Conservation (phyloP, 2,888 invertebrate species). For the Tupiocoris notatus region DNA sequence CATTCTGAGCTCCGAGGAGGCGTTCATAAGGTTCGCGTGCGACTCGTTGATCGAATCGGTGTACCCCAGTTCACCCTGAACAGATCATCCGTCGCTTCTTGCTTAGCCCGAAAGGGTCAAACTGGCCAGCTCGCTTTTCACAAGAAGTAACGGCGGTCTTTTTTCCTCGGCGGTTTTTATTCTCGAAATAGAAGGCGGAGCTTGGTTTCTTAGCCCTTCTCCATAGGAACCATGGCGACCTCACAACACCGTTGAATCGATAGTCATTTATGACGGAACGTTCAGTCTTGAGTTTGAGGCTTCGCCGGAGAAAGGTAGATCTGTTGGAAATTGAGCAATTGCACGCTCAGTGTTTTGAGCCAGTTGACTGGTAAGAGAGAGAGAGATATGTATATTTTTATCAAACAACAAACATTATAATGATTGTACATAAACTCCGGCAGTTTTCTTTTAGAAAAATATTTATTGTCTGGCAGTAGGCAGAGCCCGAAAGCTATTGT, state of each 20-base stretch:
- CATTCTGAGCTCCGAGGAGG: constrained; percentile 19
- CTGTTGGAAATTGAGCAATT: no score
- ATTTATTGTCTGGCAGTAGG: no score
- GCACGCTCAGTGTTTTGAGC: no score
- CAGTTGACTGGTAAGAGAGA: no score
- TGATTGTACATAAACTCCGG: no score
- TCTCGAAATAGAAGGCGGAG: neutral
- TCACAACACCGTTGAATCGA: constrained; percentile 36
- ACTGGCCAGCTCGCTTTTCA: neutral
- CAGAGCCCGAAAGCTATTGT: no score
- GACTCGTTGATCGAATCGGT: neutral
- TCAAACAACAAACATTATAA: no score
- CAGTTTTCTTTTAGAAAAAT: no score
- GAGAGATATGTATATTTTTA: no score
- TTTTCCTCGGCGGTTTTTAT: constrained; percentile 17
- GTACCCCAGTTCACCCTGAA: neutral
- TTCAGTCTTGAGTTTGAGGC: constrained; percentile 12
- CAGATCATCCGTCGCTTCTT: neutral
- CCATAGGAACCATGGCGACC: constrained; percentile 34
- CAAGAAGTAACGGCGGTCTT: no score
- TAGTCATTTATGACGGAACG: constrained; percentile 23
- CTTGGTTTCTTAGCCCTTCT: neutral
- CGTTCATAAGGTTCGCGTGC: constrained; percentile 11
- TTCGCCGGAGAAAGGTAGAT: no score
- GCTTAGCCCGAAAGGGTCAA: neutral